Conservation (phyloP, 2,113 vertebrate genomes). For the Brachypodius melanocephalos region DNA sequence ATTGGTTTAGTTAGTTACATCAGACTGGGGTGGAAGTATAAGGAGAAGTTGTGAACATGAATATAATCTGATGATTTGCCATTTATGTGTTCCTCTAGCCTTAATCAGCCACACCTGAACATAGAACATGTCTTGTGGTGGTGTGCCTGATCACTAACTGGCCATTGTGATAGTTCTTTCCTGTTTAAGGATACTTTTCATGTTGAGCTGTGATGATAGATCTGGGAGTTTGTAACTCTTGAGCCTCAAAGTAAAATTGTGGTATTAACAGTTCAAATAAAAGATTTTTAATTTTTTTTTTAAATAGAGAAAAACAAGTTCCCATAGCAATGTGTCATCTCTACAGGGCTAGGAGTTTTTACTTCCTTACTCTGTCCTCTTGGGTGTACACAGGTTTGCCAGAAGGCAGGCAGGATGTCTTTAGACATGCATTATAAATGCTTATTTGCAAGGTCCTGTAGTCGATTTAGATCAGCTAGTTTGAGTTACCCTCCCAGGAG, state of each 20-base stretch:
- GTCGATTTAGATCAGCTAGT: not conserved
- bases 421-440: not conserved
- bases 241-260: conserved; percentile 14
- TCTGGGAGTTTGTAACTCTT: conserved; percentile 6
- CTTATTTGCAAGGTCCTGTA: not conserved
- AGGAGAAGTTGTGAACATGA: not conserved
- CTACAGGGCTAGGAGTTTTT: not conserved
- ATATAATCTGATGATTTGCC: not conserved
- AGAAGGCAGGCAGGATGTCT: not conserved
- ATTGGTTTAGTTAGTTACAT: not conserved
- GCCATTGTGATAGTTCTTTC: not conserved
- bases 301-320: conserved; percentile 1
- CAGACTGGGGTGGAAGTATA: not conserved
- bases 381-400: not conserved
- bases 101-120: not conserved
- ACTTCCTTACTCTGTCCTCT: not conserved
- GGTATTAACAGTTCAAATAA: conserved; percentile 9
- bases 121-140: not conserved
- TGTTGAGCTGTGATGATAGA: conserved; percentile 8
- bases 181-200: conserved; percentile 24
- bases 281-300: not conserved
- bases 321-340: not conserved
- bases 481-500: not conserved
- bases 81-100: not conserved
- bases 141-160: not conserved